These are phyloP conservation scores for Uloborus plumipes DNA, from an alignment of 2,888 invertebrate genomes.

Conservation along the genomic window DNA sequence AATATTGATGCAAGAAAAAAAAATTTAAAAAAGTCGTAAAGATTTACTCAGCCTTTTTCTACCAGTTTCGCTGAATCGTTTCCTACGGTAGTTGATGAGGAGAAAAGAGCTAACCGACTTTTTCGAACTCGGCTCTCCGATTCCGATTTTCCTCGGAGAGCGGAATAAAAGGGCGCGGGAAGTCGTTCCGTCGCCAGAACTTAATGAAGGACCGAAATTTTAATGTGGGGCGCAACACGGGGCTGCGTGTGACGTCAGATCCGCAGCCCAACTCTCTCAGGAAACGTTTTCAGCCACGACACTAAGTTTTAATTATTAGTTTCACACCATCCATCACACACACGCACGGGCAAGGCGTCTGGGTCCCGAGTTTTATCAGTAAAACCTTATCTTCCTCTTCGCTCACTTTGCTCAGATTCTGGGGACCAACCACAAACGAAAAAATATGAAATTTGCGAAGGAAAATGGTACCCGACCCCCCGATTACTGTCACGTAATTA, in stretches of 20 bases:
- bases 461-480: not conserved
- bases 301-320: conserved; percentile 55
- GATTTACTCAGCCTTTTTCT: too few relatives aligned
- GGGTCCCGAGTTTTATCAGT: conserved; percentile 31
- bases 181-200: not conserved
- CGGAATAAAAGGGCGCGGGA: too few relatives aligned
- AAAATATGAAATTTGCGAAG: not conserved
- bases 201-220: conserved; percentile 36
- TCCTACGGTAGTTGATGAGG: too few relatives aligned
- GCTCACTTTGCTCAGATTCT: conserved; percentile 22
- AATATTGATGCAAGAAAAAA: too few relatives aligned
- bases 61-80: too few relatives aligned
- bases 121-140: too few relatives aligned
- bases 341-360: conserved; percentile 9
- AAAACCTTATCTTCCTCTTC: conserved; percentile 43
- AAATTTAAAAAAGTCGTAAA: too few relatives aligned
- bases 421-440: conserved; percentile 36
- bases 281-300: conserved; percentile 49
- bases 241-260: conserved; percentile 48
- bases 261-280: conserved; percentile 40
- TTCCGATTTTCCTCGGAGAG: too few relatives aligned
- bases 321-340: conserved; percentile 43
- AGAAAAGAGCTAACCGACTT: too few relatives aligned
- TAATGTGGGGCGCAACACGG: conserved; percentile 23
- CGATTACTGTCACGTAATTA: too few relatives aligned